Conservation (phyloP, 2,888 invertebrate species). For the Seladonia tumulorum region DNA sequence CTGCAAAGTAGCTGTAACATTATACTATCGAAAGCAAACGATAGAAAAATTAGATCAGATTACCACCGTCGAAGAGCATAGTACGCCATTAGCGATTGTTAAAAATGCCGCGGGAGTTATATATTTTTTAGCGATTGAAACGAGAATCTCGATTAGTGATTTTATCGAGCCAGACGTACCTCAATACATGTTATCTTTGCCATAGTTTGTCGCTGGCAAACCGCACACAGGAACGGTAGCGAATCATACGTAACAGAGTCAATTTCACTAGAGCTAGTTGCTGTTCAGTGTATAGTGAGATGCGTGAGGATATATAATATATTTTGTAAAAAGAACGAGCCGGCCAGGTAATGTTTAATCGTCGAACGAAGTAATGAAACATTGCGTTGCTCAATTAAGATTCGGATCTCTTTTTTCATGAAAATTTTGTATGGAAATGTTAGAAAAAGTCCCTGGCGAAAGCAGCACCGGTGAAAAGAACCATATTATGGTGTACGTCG, state of each 20-base stretch:
- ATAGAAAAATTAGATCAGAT: not conserved
- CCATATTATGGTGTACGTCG: not conserved
- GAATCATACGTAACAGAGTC: constrained; percentile 5
- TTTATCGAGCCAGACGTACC: not conserved
- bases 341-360: not conserved
- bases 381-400: not conserved
- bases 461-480: not conserved
- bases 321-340: not conserved
- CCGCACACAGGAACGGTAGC: not conserved
- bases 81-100: not conserved
- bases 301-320: not conserved
- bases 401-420: constrained; percentile 3
- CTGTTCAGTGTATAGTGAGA: constrained; percentile 8
- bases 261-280: constrained; percentile 23
- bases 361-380: not conserved
- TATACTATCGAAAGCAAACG: not conserved
- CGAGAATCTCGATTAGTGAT: not conserved
- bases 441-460: not conserved
- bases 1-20: not conserved
- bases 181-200: constrained; percentile 4
- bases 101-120: not conserved
- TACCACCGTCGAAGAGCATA: not conserved
- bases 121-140: not conserved
- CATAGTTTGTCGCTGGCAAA: not conserved
- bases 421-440: not conserved